These are phyloP conservation scores for Sphecodes monilicornis DNA, from an alignment of 2,888 invertebrate genomes.

Conservation along the genomic window DNA sequence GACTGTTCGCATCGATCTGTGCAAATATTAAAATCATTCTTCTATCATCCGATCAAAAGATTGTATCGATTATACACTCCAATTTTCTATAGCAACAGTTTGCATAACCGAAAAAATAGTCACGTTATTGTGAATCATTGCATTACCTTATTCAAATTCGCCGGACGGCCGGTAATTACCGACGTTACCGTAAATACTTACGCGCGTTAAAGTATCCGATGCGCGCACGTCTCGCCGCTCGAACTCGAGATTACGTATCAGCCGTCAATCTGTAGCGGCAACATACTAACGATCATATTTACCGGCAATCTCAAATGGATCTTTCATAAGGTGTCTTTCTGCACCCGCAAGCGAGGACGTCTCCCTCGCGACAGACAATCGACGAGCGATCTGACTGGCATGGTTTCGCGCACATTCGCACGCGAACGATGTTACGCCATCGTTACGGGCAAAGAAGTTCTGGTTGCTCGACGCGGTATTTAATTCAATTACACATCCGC, in stretches of 20 bases:
- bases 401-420: not conserved
- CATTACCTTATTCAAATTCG: not conserved
- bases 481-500: conserved; percentile 50
- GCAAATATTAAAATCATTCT: no score
- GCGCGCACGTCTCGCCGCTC: not conserved
- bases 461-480: conserved; percentile 28
- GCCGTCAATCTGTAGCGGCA: not conserved
- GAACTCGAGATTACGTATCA: not conserved
- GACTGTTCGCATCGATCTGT: no score
- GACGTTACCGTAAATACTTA: not conserved
- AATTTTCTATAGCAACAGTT: not conserved
- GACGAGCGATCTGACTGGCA: not conserved
- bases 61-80: not conserved
- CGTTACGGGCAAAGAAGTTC: not conserved
- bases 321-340: not conserved
- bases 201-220: not conserved
- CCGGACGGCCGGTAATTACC: not conserved
- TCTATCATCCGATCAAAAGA: not conserved
- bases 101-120: not conserved
- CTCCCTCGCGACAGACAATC: not conserved
- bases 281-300: not conserved
- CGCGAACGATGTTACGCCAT: conserved; percentile 13
- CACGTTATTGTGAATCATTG: not conserved
- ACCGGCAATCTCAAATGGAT: not conserved
- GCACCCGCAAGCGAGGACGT: not conserved